These are phyloP conservation scores for Halesus radiatus DNA, from an alignment of 1,140 invertebrate species.

Conservation along the genomic window DNA sequence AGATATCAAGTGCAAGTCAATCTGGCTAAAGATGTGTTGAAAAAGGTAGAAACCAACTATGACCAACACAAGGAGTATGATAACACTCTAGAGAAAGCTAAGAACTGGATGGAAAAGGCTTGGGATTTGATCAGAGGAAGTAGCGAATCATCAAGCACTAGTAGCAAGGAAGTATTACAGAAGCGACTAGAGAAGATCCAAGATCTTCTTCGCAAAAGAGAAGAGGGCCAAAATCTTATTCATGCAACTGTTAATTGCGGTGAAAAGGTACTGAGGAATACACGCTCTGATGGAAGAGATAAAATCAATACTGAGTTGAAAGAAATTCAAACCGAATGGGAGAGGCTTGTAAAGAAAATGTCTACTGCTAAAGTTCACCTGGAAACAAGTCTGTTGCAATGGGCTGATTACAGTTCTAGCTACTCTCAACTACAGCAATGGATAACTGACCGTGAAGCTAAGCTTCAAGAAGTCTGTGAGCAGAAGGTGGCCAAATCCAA, in stretches of 20 bases:
- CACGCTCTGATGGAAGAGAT: slow-evolving; percentile 90
- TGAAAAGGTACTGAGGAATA: slow-evolving; percentile 91
- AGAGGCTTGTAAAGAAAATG: slow-evolving; percentile 91
- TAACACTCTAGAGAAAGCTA: slow-evolving; percentile 83
- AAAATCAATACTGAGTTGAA: slow-evolving; percentile 89
- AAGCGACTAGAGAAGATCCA: slow-evolving; percentile 85
- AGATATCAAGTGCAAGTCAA: slow-evolving; percentile 92
- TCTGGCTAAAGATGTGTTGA: slow-evolving; percentile 92
- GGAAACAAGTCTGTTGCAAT: slow-evolving; percentile 92
- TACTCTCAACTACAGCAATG: slow-evolving; percentile 93
- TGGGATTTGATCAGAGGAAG: slow-evolving; percentile 86
- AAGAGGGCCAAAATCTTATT: slow-evolving; percentile 91
- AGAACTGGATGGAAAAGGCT: slow-evolving; percentile 90
- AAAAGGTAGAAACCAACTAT: slow-evolving; percentile 91
- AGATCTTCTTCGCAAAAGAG: slow-evolving; percentile 85
- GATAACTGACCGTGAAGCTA: slow-evolving; percentile 94
- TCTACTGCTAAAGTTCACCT: slow-evolving; percentile 92
- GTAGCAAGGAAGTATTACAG: slow-evolving; percentile 88
- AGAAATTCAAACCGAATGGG: slow-evolving; percentile 94
- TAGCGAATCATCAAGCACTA: slow-evolving; percentile 82
- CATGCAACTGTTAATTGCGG: slow-evolving; percentile 92
- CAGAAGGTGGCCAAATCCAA: slow-evolving; percentile 85
- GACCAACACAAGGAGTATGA: slow-evolving; percentile 91
- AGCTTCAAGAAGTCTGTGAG: slow-evolving; percentile 93
- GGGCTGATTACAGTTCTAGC: slow-evolving; percentile 95